These are phyloP conservation scores for Latrodectus hesperus DNA, from an alignment of 2,888 invertebrate species.

Conservation along the genomic window DNA sequence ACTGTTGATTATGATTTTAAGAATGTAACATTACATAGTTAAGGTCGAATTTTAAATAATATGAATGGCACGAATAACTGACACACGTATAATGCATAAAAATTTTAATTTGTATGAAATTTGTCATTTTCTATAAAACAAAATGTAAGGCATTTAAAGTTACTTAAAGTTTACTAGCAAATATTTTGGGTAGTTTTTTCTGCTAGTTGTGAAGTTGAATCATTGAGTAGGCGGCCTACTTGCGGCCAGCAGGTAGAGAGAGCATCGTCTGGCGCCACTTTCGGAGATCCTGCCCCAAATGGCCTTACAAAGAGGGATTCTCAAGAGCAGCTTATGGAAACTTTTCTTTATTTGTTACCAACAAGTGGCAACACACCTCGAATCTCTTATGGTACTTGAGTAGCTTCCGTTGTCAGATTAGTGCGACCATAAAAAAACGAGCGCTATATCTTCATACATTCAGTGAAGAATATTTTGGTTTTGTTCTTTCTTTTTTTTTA, in stretches of 20 bases:
- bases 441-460: too few species aligned
- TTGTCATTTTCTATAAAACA: not conserved
- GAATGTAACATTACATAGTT: too few species aligned
- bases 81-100: not conserved
- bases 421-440: not conserved
- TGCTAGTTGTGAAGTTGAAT: not conserved
- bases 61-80: not conserved
- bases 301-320: constrained; percentile 20
- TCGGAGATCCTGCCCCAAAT: not conserved
- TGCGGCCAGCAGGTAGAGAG: constrained; percentile 33
- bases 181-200: not conserved
- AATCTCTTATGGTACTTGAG: not conserved
- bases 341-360: constrained; percentile 21
- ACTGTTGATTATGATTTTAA: too few species aligned
- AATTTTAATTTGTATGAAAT: not conserved
- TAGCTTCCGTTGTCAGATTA: constrained; percentile 12
- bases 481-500: too few species aligned
- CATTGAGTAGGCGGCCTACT: constrained; percentile 11
- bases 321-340: not conserved
- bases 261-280: constrained; percentile 8
- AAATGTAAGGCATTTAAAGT: not conserved
- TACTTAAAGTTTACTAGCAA: too few species aligned
- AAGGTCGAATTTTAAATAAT: too few species aligned
- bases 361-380: constrained; percentile 23
- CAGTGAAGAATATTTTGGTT: too few species aligned